Base-by-base conservation (phyloP, 2,113 vertebrate genomes). In the Lathamus discolor region DNA sequence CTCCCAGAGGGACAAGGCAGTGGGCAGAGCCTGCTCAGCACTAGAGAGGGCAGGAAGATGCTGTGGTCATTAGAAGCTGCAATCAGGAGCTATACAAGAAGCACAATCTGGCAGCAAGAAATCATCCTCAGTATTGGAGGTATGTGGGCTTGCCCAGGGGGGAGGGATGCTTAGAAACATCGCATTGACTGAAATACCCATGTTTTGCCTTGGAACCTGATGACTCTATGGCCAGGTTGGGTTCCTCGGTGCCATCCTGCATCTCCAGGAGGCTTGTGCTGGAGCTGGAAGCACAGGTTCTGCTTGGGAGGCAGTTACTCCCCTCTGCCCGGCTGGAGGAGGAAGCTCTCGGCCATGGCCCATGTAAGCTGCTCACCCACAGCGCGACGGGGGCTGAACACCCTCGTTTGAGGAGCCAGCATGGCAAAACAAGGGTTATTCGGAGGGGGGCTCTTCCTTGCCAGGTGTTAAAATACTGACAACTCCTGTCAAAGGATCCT, bases 391-490 rank as follows among this genome's bases (percentile, higher is more conserved):
- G 89, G 85, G 23, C 13, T 78, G 11, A n/a, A 14, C 31, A 7
- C 48, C 52, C 67, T 37, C 9, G 18, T 52, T 41, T 15, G 68
- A 55, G 88, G 51, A 89, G 77, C n/a, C 33, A 81, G 35, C 10
- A 0, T 79, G 77, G 96, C 86, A 93, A 94, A 88, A 96, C 41
- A 91, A 95, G 92, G 83, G 96, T 95, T 97, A 88, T 93, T 83
- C 25, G 52, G 91, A 88, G 93, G 91, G 72, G 77, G 86, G 75
- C 51, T 96, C 85, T 94, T 91, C 77, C 83, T 85, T 94, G 96
- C 96, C 97, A 97, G 96, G 97, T 98, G 96, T 96, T 97, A 92
- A 95, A 90, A 92, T 77, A 57, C 94, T 97, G 91, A 93, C 93
- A 94, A 83, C 83, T 96, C 87, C 95, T 95, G 97, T 97, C 95